These are phyloP conservation scores for Naja naja DNA, from an alignment of 2,113 vertebrate genomes.

Conservation along the genomic window DNA sequence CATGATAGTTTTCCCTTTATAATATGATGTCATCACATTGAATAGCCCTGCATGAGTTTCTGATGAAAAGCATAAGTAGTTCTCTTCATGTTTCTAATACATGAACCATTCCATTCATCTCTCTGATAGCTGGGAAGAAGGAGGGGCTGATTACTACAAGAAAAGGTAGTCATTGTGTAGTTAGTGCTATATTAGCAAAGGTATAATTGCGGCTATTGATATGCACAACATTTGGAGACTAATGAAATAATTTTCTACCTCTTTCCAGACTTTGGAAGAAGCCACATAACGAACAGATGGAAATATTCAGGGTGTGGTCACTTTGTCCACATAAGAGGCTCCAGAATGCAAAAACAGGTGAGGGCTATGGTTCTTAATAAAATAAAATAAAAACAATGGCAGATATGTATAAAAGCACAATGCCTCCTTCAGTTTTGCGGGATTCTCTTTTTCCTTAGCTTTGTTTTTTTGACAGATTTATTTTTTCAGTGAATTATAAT, in stretches of 20 bases:
- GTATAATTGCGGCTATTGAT: neutral
- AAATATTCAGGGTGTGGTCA: neutral
- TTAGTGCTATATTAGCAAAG: neutral
- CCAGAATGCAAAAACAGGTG: neutral
- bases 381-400: neutral
- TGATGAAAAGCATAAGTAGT: conserved; percentile 13
- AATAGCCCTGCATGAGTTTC: neutral
- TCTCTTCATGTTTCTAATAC: neutral
- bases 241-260: neutral
- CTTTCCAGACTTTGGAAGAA: neutral
- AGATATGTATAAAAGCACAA: neutral
- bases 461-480: neutral
- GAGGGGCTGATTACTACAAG: neutral
- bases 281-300: neutral
- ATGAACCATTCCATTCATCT: neutral
- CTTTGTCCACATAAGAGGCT: neutral
- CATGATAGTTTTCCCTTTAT: neutral
- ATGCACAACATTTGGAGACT: neutral
- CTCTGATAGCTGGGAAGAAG: neutral
- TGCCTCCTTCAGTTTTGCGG: neutral
- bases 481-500: neutral
- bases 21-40: neutral
- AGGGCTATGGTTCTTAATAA: neutral
- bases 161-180: neutral
- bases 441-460: neutral